phyloP scores from a whole-genome alignment of 2,797 vertebrate species.

The Lacerta agilis region DNA sequence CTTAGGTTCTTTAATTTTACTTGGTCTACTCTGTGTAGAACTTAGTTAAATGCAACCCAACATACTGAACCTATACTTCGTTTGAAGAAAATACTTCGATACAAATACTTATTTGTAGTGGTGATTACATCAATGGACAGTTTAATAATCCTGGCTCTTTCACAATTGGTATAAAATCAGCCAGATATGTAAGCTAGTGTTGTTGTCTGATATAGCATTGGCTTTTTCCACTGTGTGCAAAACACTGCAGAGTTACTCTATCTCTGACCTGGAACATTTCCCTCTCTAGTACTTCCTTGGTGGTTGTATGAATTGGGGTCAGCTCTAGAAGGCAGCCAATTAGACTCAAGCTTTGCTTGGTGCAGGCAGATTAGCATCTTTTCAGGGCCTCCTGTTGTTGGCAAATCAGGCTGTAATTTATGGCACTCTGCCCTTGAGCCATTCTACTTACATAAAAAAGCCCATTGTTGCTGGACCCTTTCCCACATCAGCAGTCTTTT shows the following conservation, averaged over 20 bases:
- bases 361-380: background rate
- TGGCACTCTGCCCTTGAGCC: slow-evolving; percentile 54
- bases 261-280: background rate
- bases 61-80: too few species aligned
- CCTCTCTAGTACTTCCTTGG: background rate
- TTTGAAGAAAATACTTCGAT: too few species aligned
- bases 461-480: slow-evolving; percentile 10
- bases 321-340: background rate
- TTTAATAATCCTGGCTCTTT: background rate
- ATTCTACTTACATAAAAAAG: slow-evolving; percentile 8
- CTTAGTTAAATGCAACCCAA: too few species aligned
- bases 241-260: background rate
- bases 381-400: background rate
- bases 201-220: background rate
- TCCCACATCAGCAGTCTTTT: slow-evolving; percentile 16
- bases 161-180: background rate
- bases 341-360: background rate
- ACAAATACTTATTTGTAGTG: background rate
- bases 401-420: slow-evolving; percentile 10
- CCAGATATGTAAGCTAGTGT: background rate
- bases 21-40: too few species aligned
- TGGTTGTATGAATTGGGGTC: background rate
- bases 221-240: background rate
- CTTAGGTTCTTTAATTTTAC: too few species aligned
- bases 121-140: background rate